These are phyloP conservation scores for Gryon sp. DNA, from an alignment of 1,140 invertebrate genomes.

Conservation along the genomic window DNA sequence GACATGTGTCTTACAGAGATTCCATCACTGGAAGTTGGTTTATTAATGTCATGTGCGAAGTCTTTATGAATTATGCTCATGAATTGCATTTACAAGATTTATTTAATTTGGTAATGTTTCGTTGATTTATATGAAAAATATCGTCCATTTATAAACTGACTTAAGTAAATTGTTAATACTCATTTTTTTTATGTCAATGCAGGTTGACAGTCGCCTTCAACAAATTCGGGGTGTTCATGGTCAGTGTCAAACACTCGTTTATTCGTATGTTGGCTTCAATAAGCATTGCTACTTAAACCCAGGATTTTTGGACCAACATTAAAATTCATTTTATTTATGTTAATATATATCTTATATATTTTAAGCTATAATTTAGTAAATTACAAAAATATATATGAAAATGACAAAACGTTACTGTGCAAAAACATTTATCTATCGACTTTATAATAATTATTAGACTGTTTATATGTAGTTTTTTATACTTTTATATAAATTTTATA, in stretches of 20 bases:
- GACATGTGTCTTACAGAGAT: slow-evolving; percentile 85
- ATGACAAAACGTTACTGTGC: too few species aligned
- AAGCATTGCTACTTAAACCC: slow-evolving; percentile 83
- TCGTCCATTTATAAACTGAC: too few species aligned
- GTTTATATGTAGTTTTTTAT: too few species aligned
- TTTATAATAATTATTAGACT: too few species aligned
- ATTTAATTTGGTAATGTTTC: slow-evolving; percentile 83
- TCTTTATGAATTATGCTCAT: slow-evolving; percentile 85
- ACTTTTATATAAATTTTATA: too few species aligned
- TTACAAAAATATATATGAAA: too few species aligned
- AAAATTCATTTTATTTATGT: too few species aligned
- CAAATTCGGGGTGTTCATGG: slow-evolving; percentile 61
- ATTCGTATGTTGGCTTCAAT: slow-evolving; percentile 82
- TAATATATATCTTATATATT: too few species aligned
- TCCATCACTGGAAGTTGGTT: slow-evolving; percentile 85
- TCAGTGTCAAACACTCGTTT: slow-evolving; percentile 80
- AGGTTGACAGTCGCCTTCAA: slow-evolving; percentile 77
- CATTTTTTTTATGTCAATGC: slow-evolving; percentile 14
- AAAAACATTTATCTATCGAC: too few species aligned
- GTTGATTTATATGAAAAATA: too few species aligned
- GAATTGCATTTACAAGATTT: slow-evolving; percentile 83
- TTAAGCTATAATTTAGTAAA: too few species aligned
- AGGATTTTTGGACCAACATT: slow-evolving; percentile 74
- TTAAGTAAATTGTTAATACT: too few species aligned
- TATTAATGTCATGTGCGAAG: slow-evolving; percentile 86